Conservation (phyloP, 2,888 invertebrate species). For the Brachypalpus laphriformis region DNA sequence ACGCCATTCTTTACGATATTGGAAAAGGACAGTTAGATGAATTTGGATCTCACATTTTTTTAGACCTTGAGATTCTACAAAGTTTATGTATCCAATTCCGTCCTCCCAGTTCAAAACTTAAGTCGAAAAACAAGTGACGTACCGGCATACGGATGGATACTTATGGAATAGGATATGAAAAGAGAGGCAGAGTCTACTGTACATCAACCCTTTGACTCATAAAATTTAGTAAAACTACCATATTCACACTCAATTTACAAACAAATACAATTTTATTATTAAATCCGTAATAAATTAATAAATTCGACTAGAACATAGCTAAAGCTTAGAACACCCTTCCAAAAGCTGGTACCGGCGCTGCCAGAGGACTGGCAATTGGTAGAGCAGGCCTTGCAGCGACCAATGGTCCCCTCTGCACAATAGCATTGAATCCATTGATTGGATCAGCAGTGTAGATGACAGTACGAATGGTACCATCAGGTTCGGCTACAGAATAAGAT, state of each 20-base stretch:
- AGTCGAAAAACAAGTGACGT: too few relatives aligned
- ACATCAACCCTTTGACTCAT: too few relatives aligned
- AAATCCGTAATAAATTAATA: slow-evolving; percentile 55
- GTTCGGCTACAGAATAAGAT: slow-evolving; percentile 80
- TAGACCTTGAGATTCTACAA: too few relatives aligned
- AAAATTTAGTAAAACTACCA: too few relatives aligned
- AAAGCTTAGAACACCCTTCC: slow-evolving; percentile 27
- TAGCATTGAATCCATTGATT: slow-evolving; percentile 80
- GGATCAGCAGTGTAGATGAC: slow-evolving; percentile 80
- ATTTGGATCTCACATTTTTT: too few relatives aligned
- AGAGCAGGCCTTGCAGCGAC: slow-evolving; percentile 71
- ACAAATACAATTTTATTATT: slow-evolving; percentile 31
- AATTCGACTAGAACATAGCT: slow-evolving; percentile 27
- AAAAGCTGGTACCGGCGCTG: slow-evolving; percentile 74
- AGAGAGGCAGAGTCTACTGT: too few relatives aligned
- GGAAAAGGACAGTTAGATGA: too few relatives aligned
- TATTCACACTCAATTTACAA: background rate
- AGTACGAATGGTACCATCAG: slow-evolving; percentile 80
- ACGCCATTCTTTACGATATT: too few relatives aligned
- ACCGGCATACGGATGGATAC: too few relatives aligned
- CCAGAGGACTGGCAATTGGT: slow-evolving; percentile 63
- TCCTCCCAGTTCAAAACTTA: too few relatives aligned
- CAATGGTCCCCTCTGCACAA: slow-evolving; percentile 85
- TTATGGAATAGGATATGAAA: too few relatives aligned
- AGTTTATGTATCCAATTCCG: too few relatives aligned